These are phyloP conservation scores for Grammomys surdaster DNA, from an alignment of 2,113 vertebrate genomes.

Conservation along the genomic window DNA sequence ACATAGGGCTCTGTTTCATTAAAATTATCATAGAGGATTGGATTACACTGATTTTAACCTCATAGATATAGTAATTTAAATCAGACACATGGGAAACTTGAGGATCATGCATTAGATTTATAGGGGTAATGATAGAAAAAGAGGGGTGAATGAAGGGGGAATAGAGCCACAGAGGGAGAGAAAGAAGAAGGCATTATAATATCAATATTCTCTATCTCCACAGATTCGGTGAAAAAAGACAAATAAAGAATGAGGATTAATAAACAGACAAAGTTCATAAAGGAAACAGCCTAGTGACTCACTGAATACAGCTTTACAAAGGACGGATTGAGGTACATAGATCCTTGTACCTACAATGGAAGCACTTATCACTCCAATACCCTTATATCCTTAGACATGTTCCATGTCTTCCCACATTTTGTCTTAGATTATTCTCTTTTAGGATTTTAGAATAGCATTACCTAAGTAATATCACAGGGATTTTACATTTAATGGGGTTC, in stretches of 20 bases:
- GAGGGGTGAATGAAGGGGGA: neutral
- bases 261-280: neutral
- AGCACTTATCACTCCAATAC: too few relatives aligned
- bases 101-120: too few relatives aligned
- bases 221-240: too few relatives aligned
- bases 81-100: neutral
- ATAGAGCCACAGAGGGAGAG: neutral
- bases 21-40: neutral
- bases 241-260: neutral
- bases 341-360: neutral
- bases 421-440: neutral
- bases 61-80: neutral
- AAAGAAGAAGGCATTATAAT: neutral
- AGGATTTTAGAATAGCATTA: neutral
- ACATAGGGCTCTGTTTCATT: neutral
- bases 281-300: neutral
- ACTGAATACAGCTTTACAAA: neutral
- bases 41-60: neutral
- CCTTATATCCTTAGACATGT: neutral
- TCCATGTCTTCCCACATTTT: neutral
- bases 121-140: neutral
- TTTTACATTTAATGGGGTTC: neutral
- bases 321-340: neutral
- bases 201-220: neutral
- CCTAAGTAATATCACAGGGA: neutral